These are phyloP conservation scores for Tanytarsus gracilentus DNA, from an alignment of 2,888 invertebrate species.

Conservation along the genomic window DNA sequence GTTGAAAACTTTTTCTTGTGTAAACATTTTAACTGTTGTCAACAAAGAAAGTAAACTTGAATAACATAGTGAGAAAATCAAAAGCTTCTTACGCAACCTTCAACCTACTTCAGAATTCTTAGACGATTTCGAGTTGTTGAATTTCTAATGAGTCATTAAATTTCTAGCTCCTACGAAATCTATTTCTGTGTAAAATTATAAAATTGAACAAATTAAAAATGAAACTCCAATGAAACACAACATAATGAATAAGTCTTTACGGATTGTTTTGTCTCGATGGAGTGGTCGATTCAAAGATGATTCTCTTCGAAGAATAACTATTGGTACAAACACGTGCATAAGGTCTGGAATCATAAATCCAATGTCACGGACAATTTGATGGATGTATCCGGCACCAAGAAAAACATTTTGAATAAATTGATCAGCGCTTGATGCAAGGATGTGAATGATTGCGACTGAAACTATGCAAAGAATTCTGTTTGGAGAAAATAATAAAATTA, in stretches of 20 bases:
- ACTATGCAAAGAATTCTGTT: conserved; percentile 50
- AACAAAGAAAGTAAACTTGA: no score
- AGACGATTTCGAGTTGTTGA: neutral
- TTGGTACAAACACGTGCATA: conserved; percentile 52
- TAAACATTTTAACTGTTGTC: no score
- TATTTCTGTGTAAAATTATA: conserved; percentile 40
- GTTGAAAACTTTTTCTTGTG: no score
- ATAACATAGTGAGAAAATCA: no score
- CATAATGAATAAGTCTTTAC: conserved; percentile 34
- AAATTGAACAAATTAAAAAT: conserved; percentile 42
- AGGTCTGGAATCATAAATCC: conserved; percentile 60
- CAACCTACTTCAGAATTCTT: no score
- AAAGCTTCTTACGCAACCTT: no score
- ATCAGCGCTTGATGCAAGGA: conserved; percentile 54
- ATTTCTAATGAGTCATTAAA: neutral
- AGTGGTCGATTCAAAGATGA: conserved; percentile 40
- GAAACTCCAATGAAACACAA: conserved; percentile 38
- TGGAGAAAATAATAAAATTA: no score
- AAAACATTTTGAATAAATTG: conserved; percentile 57
- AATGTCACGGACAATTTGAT: conserved; percentile 58
- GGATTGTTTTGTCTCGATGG: conserved; percentile 40
- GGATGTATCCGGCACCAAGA: conserved; percentile 53
- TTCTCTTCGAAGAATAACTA: conserved; percentile 44
- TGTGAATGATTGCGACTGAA: conserved; percentile 52
- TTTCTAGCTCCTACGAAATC: no score